phyloP scores from a whole-genome alignment of 2,888 invertebrate species.

The Tipula confusa region DNA sequence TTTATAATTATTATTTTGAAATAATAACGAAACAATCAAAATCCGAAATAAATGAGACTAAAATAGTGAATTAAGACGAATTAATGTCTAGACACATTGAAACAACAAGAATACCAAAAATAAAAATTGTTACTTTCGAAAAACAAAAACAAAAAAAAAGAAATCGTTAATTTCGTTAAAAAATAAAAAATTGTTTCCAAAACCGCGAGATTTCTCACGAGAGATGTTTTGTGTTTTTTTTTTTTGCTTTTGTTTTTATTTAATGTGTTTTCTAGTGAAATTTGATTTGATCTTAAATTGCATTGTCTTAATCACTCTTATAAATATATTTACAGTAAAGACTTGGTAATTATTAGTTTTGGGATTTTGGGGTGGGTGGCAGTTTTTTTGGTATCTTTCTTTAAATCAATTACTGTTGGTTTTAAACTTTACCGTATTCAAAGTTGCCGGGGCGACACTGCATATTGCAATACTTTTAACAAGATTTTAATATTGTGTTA shows the following conservation, averaged over 20 bases:
- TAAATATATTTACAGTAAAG: background rate
- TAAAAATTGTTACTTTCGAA: background rate
- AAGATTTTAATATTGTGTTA: no score
- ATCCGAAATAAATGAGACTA: background rate
- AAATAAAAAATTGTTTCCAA: background rate
- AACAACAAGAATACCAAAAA: background rate
- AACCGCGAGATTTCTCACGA: background rate
- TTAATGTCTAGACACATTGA: conserved; percentile 20
- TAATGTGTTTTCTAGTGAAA: background rate
- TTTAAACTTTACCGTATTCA: no score
- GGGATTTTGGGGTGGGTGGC: no score
- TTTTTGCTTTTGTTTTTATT: background rate
- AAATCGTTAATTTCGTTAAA: conserved; percentile 12
- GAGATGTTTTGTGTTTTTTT: background rate
- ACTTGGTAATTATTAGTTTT: background rate
- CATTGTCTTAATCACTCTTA: background rate
- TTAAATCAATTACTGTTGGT: no score
- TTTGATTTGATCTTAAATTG: background rate
- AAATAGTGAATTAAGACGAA: conserved; percentile 8
- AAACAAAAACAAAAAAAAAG: background rate
- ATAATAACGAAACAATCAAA: no score
- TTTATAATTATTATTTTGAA: no score
- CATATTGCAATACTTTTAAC: no score
- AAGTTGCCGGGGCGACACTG: no score
- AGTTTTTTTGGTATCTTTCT: no score